Base-by-base conservation (phyloP, 2,113 vertebrate species). In the Dolichallabes microphthalmus region DNA sequence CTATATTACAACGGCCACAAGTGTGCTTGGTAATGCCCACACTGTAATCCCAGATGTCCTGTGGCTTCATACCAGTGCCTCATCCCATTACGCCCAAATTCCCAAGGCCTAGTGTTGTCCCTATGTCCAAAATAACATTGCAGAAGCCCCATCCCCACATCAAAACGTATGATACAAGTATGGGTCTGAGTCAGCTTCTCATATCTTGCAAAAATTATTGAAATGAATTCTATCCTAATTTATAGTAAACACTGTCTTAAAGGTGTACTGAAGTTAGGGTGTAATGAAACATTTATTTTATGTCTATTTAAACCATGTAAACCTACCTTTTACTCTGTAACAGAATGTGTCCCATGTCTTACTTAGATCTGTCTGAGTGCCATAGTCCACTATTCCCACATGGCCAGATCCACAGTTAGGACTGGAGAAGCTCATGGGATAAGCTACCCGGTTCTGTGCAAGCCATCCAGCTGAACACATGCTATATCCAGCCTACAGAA, bases 301-400 rank as follows among this genome's bases (percentile, higher is more conserved):
- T 32, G 45, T 22, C 15, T 60, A 17, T 27, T 61, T 39, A 53
- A 58, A 30, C 50, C 52, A 50, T 10, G 58, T 60, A 3, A 58
- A 22, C 66, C 93, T 88, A 98, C 98, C 97, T 92, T 97, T 97
- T 90, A 96, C 91, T 85, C 97, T 90, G 91, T 96, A 98, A 92
- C 98, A 99, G 95, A 97, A 99, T 35, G 93, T 93, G 35, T 99
- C 97, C 97, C 97, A 98, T 32, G 88, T 95, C 92, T 98, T 96
- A 0, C 93, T 96, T 87, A 94, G 88, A 85, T 97, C 96, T 82
- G 45, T 88, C 84, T 96, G 95, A 22, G 6, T 50, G 0, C 97
- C 96, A 0, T 99, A 99, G 90, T 99, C 97, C 73, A 99, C 95
- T 0, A 99, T 98, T 78, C 98, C 98, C 0, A 99, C 93, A 0